Conservation (phyloP, 1,140 invertebrate genomes). For the Sycophila sp. region DNA sequence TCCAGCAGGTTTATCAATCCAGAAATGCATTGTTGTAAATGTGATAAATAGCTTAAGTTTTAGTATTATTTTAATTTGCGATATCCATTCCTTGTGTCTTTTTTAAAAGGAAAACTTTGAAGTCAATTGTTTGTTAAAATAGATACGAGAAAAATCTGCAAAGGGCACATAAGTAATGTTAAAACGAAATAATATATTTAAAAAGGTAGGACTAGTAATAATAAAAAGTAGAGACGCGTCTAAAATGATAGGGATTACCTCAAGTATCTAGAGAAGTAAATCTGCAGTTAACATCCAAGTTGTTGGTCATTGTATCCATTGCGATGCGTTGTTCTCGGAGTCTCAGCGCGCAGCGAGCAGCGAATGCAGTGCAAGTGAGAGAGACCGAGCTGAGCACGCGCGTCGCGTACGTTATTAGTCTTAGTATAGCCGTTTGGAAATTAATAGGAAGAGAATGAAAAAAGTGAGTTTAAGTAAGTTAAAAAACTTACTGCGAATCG, state of each 20-base stretch:
- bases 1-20: conserved; percentile 60
- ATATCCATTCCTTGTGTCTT: background rate
- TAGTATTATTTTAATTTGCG: background rate
- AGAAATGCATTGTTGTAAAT: conserved; percentile 56
- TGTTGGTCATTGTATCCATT: background rate
- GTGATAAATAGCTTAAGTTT: too few species aligned
- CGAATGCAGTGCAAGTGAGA: too few species aligned
- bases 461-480: too few species aligned
- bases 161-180: background rate
- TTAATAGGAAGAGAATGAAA: too few species aligned
- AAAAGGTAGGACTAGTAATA: background rate
- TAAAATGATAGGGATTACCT: background rate
- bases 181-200: background rate
- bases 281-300: background rate
- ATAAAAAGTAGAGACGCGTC: too few species aligned
- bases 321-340: background rate
- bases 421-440: too few species aligned
- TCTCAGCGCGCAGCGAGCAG: too few species aligned
- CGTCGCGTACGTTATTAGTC: too few species aligned
- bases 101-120: background rate
- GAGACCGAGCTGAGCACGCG: too few species aligned
- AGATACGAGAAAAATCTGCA: background rate
- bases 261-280: background rate
- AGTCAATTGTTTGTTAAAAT: background rate
- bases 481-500: too few species aligned